Conservation (phyloP, 1,140 invertebrate species). For the Dufourea novaeangliae region DNA sequence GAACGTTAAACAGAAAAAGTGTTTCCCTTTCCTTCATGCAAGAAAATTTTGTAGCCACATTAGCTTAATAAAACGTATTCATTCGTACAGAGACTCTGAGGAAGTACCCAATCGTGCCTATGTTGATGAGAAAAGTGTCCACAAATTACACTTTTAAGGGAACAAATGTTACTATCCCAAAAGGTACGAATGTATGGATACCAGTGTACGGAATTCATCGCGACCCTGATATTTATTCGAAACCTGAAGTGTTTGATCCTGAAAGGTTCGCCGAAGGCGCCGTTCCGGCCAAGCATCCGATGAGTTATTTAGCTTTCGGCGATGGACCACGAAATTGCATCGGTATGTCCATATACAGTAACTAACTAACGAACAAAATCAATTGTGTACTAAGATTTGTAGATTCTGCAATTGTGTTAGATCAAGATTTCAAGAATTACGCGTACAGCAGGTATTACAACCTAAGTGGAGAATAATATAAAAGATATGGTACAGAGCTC, state of each 20-base stretch:
- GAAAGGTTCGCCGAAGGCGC: conserved; percentile 32
- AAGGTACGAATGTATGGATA: neutral
- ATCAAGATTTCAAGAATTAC: too few relatives aligned
- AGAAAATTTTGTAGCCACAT: neutral
- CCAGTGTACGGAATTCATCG: conserved; percentile 17
- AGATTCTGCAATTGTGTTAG: too few relatives aligned
- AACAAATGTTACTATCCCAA: conserved; percentile 21
- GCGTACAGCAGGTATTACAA: too few relatives aligned
- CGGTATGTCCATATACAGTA: too few relatives aligned
- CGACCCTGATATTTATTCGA: conserved; percentile 14
- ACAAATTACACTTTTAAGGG: conserved; percentile 20
- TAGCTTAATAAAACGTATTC: neutral
- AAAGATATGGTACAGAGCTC: too few relatives aligned
- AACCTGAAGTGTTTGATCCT: conserved; percentile 41
- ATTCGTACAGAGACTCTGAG: conserved; percentile 32
- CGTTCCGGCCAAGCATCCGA: conserved; percentile 10
- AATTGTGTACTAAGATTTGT: too few relatives aligned
- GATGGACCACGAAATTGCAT: conserved; percentile 47
- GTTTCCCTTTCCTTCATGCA: too few relatives aligned
- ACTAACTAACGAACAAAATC: conserved; percentile 5
- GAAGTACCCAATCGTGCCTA: conserved; percentile 11
- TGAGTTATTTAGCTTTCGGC: conserved; percentile 36
- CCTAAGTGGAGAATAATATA: too few relatives aligned
- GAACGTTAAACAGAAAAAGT: too few relatives aligned
- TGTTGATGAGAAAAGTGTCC: neutral